Evolutionary conservation across 2,888 invertebrate genomes (phyloP).

Genomic region (Saturnia pavonia): DNA sequence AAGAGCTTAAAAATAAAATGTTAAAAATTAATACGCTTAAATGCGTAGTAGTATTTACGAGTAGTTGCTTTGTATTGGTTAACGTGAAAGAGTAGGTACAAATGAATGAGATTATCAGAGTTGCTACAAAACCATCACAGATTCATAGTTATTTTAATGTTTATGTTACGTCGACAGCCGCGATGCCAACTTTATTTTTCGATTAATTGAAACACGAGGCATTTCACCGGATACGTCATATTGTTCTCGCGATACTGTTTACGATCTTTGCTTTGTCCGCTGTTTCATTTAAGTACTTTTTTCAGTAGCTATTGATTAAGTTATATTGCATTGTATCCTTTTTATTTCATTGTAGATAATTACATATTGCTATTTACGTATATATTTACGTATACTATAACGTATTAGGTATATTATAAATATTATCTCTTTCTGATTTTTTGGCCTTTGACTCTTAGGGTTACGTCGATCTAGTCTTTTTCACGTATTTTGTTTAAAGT

Average conservation of each 20-base stretch:
- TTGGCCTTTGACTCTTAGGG: too few relatives aligned
- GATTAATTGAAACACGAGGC: conserved; percentile 69
- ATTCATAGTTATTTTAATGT: conserved; percentile 67
- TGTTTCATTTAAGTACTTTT: conserved; percentile 36
- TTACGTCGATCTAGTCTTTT: too few relatives aligned
- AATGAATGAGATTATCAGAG: conserved; percentile 57
- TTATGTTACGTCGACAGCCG: conserved; percentile 60
- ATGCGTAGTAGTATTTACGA: neutral
- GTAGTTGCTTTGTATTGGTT: neutral
- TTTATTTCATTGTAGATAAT: neutral
- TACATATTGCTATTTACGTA: neutral
- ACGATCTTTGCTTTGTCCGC: conserved; percentile 54
- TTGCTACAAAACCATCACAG: conserved; percentile 58
- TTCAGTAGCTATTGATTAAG: conserved; percentile 20
- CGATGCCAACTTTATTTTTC: conserved; percentile 69
- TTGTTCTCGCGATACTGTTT: conserved; percentile 55
- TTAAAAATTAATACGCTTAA: neutral
- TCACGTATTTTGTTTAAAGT: too few relatives aligned
- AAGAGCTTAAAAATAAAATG: neutral
- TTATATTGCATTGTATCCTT: neutral
- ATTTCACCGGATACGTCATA: conserved; percentile 64
- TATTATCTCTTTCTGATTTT: too few relatives aligned
- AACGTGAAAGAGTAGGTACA: conserved; percentile 29
- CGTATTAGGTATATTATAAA: too few relatives aligned
- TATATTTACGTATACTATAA: too few relatives aligned